A percentile compares a stretch with the other conserved stretches of the same genome.
Evolutionary conservation across 1,140 invertebrate genomes (phyloP).

Genomic region (Orchesella cincta): DNA sequence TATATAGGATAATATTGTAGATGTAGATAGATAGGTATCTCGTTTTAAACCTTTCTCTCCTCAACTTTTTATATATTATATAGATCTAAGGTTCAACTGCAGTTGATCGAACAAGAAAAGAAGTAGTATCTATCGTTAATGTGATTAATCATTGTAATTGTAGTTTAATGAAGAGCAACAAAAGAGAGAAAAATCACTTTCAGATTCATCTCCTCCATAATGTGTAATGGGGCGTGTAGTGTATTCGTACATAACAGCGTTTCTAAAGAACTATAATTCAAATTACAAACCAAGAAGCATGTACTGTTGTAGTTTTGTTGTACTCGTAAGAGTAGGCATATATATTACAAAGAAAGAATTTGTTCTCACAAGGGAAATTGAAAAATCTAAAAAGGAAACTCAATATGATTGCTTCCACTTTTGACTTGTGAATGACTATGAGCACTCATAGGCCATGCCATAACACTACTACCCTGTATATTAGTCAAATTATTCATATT

Average conservation of each 20-base stretch:
- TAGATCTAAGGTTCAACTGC: no score
- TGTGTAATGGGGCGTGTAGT: constrained; percentile 6
- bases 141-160: background rate
- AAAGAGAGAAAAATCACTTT: constrained; percentile 19
- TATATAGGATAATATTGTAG: background rate
- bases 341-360: background rate
- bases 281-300: background rate
- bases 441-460: no score
- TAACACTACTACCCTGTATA: no score
- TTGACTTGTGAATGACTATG: no score
- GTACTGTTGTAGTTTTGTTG: background rate
- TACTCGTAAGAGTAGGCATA: background rate
- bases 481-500: no score
- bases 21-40: background rate
- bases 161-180: background rate
- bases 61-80: no score
- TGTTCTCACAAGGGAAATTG: constrained; percentile 25
- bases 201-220: background rate
- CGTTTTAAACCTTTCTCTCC: background rate
- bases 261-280: background rate
- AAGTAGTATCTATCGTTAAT: background rate
- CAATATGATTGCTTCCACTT: constrained; percentile 10
- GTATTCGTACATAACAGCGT: background rate
- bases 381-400: constrained; percentile 22
- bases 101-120: no score